Conservation (phyloP, 2,113 vertebrate species). For the Lonchura striata region DNA sequence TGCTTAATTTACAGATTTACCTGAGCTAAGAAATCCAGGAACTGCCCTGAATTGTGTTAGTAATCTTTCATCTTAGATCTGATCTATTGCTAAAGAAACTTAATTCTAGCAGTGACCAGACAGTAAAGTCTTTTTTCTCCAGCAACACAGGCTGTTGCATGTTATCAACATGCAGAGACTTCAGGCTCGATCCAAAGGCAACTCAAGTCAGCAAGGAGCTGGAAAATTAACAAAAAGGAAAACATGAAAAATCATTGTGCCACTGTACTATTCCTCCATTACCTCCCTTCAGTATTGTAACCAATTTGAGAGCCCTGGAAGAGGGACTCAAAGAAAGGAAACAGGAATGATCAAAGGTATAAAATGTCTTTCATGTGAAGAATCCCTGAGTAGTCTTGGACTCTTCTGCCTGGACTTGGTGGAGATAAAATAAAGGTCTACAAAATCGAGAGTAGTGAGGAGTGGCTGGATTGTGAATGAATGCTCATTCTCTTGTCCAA, state of each 20-base stretch:
- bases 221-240: neutral
- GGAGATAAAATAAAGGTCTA: neutral
- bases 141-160: neutral
- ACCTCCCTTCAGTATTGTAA: neutral
- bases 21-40: conserved; percentile 34
- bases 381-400: neutral
- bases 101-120: conserved; percentile 13
- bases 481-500: neutral
- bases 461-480: neutral
- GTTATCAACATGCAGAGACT: neutral
- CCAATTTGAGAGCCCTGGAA: neutral
- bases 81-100: neutral
- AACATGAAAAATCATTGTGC: neutral
- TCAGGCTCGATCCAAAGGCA: neutral
- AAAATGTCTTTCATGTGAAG: neutral
- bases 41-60: neutral
- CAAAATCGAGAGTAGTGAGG: neutral
- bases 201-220: neutral
- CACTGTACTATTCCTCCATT: neutral
- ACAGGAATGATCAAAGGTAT: neutral
- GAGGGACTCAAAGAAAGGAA: neutral
- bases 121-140: neutral
- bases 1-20: neutral
- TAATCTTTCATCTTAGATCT: conserved; percentile 10
- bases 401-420: neutral